Evolutionary conservation across 2,888 invertebrate genomes (phyloP).

Genomic region (Cordilura impudica): DNA sequence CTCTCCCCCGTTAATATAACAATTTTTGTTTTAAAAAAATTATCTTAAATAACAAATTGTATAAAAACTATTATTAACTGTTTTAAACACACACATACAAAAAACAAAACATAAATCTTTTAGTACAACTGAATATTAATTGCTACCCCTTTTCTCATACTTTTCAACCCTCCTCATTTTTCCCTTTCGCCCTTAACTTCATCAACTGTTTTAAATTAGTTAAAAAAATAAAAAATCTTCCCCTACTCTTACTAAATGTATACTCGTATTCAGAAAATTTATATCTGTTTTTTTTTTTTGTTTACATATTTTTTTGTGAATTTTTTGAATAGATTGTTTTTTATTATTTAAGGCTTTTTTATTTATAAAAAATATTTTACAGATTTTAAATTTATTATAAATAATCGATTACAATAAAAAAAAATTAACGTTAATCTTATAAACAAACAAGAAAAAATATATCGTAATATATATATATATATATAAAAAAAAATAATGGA

Average conservation of each 20-base stretch:
- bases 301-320: slow-evolving; percentile 50
- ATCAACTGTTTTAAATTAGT: slow-evolving; percentile 20
- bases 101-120: slow-evolving; percentile 35
- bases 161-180: neutral
- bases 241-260: slow-evolving; percentile 37
- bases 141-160: neutral
- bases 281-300: slow-evolving; percentile 19
- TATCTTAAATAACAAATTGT: slow-evolving; percentile 29
- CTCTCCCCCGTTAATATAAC: neutral
- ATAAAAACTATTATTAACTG: slow-evolving; percentile 24
- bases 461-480: slow-evolving; percentile 78
- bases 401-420: slow-evolving; percentile 45
- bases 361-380: slow-evolving; percentile 49
- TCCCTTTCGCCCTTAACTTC: neutral
- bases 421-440: slow-evolving; percentile 71
- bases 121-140: slow-evolving; percentile 45
- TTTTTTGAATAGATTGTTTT: slow-evolving; percentile 58
- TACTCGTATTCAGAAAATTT: slow-evolving; percentile 51
- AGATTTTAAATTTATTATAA: slow-evolving; percentile 60
- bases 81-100: neutral
- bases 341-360: slow-evolving; percentile 59
- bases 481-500: slow-evolving; percentile 48
- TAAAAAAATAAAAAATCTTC: neutral
- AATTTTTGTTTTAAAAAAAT: slow-evolving; percentile 21
- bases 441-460: slow-evolving; percentile 68